Conservation (phyloP, 2,113 vertebrate species). For the Chaetura pelagica region DNA sequence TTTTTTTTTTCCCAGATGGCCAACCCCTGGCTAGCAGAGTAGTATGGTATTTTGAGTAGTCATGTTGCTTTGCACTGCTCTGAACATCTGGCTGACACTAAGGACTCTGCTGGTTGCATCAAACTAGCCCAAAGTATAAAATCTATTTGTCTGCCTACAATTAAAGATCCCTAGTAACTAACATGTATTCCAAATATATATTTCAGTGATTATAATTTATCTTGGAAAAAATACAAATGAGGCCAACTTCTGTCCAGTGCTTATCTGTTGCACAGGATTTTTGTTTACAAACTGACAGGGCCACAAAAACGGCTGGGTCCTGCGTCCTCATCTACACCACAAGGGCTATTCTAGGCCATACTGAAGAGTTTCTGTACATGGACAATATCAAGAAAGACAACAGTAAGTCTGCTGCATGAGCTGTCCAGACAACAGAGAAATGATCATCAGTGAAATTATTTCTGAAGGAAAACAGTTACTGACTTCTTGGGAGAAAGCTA, state of each 20-base stretch:
- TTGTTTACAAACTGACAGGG: neutral
- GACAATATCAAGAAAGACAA: neutral
- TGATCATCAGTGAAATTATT: neutral
- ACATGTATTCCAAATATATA: neutral
- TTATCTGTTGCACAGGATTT: neutral
- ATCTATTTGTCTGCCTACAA: neutral
- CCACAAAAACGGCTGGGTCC: neutral
- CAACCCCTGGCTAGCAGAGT: neutral
- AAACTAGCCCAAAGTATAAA: neutral
- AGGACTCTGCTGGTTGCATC: neutral
- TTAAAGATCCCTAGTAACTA: neutral
- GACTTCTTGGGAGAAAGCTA: neutral
- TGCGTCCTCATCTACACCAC: neutral
- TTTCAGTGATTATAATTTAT: neutral
- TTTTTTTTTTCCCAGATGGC: rapidly evolving
- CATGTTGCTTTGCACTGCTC: neutral
- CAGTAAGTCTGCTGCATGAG: neutral
- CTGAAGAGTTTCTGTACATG: neutral
- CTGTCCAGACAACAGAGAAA: neutral
- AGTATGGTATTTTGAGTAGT: neutral
- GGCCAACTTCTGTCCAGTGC: neutral
- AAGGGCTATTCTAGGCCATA: neutral
- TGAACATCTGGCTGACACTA: neutral
- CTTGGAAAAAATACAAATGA: neutral
- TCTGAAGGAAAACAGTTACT: neutral